Conservation (phyloP, 2,113 vertebrate species). For the Euleptes europaea region DNA sequence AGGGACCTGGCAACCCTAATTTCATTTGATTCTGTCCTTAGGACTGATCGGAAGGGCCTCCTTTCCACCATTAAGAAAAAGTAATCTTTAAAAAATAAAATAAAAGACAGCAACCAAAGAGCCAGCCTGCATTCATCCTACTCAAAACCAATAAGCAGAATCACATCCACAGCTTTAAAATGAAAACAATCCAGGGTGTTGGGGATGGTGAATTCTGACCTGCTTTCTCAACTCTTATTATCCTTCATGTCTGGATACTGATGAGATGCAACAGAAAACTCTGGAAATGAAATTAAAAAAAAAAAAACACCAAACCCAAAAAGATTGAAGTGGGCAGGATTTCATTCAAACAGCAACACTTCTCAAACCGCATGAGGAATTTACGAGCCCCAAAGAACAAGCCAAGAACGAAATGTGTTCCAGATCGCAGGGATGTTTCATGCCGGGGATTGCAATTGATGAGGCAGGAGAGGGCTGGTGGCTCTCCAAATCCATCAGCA, state of each 20-base stretch:
- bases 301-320: neutral
- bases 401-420: constrained; percentile 60
- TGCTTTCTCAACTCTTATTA: constrained; percentile 52
- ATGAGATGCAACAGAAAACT: constrained; percentile 58
- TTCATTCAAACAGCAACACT: constrained; percentile 57
- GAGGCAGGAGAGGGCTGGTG: constrained; percentile 41
- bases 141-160: neutral
- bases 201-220: constrained; percentile 12
- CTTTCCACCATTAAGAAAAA: constrained; percentile 46
- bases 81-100: too few relatives aligned
- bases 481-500: constrained; percentile 42
- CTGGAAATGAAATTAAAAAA: constrained; percentile 33
- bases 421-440: constrained; percentile 52
- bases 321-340: too few relatives aligned
- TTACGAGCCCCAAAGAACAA: constrained; percentile 48
- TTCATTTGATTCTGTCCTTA: constrained; percentile 53
- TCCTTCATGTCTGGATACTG: constrained; percentile 56
- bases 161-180: neutral
- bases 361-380: constrained; percentile 65
- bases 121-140: neutral
- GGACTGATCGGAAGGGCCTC: constrained; percentile 14
- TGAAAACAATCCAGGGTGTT: constrained; percentile 53
- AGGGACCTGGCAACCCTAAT: too few relatives aligned
- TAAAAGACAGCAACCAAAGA: neutral
- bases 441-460: constrained; percentile 51